Evolutionary conservation across 2,797 vertebrate species (phyloP).

Genomic region (Florisuga fusca): DNA sequence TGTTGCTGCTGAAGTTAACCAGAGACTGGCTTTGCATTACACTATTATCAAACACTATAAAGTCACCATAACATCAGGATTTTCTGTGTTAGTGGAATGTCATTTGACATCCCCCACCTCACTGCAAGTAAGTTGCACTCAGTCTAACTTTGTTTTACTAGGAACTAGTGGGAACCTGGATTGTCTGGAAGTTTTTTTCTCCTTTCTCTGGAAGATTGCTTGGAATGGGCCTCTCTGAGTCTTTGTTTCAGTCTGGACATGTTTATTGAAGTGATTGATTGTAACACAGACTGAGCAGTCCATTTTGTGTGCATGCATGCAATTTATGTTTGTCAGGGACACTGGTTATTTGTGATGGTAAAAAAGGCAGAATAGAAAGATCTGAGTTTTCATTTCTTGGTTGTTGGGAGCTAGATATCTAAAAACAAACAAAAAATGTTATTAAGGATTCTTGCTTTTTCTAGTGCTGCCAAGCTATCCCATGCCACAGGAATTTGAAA

Average conservation of each 20-base stretch:
- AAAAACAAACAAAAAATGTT: not conserved
- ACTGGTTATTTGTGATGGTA: not conserved
- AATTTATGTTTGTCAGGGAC: not conserved
- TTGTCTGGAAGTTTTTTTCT: not conserved
- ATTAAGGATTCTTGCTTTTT: not conserved
- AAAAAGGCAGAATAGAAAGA: not conserved
- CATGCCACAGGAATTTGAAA: not conserved
- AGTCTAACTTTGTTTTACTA: not conserved
- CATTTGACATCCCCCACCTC: not conserved
- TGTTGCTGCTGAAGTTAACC: not conserved
- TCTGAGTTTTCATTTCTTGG: not conserved
- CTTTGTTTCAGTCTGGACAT: not conserved
- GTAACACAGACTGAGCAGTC: not conserved
- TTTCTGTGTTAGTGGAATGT: not conserved
- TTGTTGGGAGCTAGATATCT: not conserved
- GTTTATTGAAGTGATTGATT: not conserved
- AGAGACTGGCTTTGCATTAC: not conserved
- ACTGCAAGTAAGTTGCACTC: not conserved
- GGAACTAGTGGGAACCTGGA: not conserved
- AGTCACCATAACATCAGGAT: not conserved
- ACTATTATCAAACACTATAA: not conserved
- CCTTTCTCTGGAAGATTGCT: no score
- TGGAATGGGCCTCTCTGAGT: not conserved
- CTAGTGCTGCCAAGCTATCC: not conserved
- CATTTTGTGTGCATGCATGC: not conserved